phyloP scores from a whole-genome alignment of 92 coral and sea anemone species.

The Phenganax marumi region DNA sequence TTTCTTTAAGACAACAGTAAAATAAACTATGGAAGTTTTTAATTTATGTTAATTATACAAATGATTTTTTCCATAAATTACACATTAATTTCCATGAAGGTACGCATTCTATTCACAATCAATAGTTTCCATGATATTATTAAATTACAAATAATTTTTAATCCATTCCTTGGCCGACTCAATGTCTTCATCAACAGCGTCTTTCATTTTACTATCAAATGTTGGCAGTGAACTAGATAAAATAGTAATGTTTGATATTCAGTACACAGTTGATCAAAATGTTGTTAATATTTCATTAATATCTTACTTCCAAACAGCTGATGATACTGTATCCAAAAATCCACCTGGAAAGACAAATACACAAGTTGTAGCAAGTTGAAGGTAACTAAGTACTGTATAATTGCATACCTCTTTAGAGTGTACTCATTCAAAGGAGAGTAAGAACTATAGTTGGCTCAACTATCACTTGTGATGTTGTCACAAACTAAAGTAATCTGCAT shows the following conservation, averaged over 20 bases:
- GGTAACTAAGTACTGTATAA: not conserved
- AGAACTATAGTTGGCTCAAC: not conserved
- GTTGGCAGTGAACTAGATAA: constrained; percentile 78
- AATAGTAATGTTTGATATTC: not conserved
- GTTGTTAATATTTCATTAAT: not conserved
- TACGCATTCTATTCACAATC: not conserved
- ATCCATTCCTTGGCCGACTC: constrained; percentile 85
- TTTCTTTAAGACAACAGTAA: not conserved
- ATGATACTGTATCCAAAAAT: constrained; percentile 66
- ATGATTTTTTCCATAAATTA: not conserved
- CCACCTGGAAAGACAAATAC: constrained; percentile 62
- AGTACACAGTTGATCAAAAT: not conserved
- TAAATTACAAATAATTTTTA: constrained; percentile 71
- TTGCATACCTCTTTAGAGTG: no score
- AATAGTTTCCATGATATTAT: not conserved
- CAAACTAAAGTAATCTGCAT: not conserved
- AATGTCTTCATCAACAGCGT: constrained; percentile 83
- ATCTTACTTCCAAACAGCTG: constrained; percentile 78
- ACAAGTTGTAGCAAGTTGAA: not conserved
- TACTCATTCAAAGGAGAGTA: not conserved
- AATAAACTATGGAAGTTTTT: not conserved
- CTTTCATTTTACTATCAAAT: constrained; percentile 75
- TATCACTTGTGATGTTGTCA: not conserved
- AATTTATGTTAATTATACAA: not conserved
- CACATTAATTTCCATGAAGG: not conserved